phyloP scores from a whole-genome alignment of 1,140 invertebrate genomes.

The Apis florea region DNA sequence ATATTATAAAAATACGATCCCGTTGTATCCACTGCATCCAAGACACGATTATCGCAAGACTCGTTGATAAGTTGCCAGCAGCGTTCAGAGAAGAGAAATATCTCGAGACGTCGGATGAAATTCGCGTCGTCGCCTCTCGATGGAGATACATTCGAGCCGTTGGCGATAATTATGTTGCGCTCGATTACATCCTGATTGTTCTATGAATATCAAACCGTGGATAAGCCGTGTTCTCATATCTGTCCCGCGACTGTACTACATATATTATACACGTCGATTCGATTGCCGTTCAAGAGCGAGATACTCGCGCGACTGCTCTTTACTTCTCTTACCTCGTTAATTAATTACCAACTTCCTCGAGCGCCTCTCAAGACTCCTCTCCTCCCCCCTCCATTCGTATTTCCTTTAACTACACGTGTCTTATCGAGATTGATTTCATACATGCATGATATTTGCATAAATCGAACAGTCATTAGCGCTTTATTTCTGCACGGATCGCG shows the following conservation, averaged over 20 bases:
- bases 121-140: slow-evolving; percentile 13
- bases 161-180: slow-evolving; percentile 45
- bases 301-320: not conserved
- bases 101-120: not conserved
- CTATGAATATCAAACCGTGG: slow-evolving; percentile 41
- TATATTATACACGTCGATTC: slow-evolving; percentile 28
- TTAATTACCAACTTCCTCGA: slow-evolving; percentile 30
- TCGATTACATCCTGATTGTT: slow-evolving; percentile 49
- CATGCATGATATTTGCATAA: slow-evolving; percentile 32
- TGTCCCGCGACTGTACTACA: slow-evolving; percentile 12
- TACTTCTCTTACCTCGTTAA: not conserved
- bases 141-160: slow-evolving; percentile 5
- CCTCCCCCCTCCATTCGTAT: slow-evolving; percentile 2
- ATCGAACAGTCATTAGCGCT: slow-evolving; percentile 16
- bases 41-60: not conserved
- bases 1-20: not conserved
- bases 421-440: slow-evolving; percentile 42
- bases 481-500: not conserved
- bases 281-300: slow-evolving; percentile 2
- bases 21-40: not conserved
- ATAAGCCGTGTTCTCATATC: slow-evolving; percentile 35
- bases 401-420: slow-evolving; percentile 7
- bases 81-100: not conserved
- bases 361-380: not conserved
- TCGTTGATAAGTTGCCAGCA: not conserved